Conservation (phyloP, 2,888 invertebrate species). For the Crepidodera aurea region DNA sequence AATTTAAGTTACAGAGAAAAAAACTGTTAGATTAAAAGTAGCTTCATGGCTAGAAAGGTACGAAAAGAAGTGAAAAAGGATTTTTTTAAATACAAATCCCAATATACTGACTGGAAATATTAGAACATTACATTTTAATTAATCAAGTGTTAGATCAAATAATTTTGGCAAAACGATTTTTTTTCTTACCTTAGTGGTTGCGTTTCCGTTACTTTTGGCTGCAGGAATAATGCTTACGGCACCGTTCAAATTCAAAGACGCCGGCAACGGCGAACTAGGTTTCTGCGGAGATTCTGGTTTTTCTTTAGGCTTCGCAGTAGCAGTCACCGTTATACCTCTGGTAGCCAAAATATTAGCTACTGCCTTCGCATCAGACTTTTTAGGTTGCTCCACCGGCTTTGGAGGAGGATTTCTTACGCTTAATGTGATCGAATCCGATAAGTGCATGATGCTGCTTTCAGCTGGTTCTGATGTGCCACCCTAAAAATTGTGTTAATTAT, state of each 20-base stretch:
- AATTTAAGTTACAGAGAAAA: no score
- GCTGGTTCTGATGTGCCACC: constrained; percentile 55
- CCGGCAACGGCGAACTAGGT: constrained; percentile 63
- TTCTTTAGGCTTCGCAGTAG: constrained; percentile 64
- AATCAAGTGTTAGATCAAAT: no score
- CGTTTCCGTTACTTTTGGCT: constrained; percentile 43
- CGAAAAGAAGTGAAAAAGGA: no score
- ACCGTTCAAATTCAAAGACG: constrained; percentile 67
- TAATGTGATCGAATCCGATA: constrained; percentile 78
- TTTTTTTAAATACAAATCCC: no score
- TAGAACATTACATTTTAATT: no score
- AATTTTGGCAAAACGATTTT: no score
- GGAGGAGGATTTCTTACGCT: constrained; percentile 66
- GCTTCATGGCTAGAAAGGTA: no score
- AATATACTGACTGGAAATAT: no score
- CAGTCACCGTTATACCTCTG: constrained; percentile 80
- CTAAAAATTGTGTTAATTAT: no score
- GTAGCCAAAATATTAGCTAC: constrained; percentile 81
- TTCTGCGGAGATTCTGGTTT: constrained; percentile 49
- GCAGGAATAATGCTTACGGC: constrained; percentile 70
- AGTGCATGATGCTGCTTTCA: constrained; percentile 68
- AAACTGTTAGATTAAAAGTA: no score
- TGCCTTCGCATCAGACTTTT: constrained; percentile 75
- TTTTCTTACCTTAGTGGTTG: constrained; percentile 43
- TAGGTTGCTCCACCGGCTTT: constrained; percentile 57